Percentiles rank a stretch among this genome's conserved stretches.
phyloP scores from a whole-genome alignment of 2,888 invertebrate species.

The Tinea trinotella region DNA sequence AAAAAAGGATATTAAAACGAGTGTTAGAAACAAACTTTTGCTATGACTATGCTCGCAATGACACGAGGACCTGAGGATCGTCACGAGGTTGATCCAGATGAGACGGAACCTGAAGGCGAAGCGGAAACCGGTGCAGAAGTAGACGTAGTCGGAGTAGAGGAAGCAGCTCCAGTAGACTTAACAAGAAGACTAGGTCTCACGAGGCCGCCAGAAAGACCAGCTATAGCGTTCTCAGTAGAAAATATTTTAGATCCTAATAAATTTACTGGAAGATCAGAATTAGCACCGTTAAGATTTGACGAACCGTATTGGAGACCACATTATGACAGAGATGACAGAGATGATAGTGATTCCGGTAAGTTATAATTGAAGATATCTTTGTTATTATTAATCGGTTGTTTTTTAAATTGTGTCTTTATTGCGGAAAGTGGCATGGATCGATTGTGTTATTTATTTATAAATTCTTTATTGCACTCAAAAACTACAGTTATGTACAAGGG shows the following conservation, averaged over 20 bases:
- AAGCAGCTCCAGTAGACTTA: conserved; percentile 60
- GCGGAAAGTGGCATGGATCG: no score
- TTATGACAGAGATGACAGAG: conserved; percentile 70
- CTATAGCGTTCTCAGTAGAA: conserved; percentile 89
- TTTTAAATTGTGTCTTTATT: no score
- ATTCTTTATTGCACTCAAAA: no score
- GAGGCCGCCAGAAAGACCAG: conserved; percentile 66
- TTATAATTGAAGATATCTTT: no score
- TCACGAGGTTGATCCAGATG: conserved; percentile 37
- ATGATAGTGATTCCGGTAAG: conserved; percentile 74
- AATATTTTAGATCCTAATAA: conserved; percentile 93
- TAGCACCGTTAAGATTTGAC: conserved; percentile 64
- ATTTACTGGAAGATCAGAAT: conserved; percentile 81
- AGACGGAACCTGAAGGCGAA: conserved; percentile 47
- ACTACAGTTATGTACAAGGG: no score
- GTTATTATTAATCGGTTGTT: no score
- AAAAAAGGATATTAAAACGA: neutral
- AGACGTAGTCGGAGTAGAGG: conserved; percentile 64
- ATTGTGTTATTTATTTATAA: no score
- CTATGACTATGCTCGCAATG: conserved; percentile 71
- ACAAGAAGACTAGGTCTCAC: conserved; percentile 71
- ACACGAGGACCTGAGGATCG: conserved; percentile 61
- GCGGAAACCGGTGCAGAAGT: conserved; percentile 52
- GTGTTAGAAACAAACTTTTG: conserved; percentile 30
- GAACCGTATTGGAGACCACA: conserved; percentile 73